Evolutionary conservation across 2,797 vertebrate genomes (phyloP).

Genomic region (Chelonia mydas): DNA sequence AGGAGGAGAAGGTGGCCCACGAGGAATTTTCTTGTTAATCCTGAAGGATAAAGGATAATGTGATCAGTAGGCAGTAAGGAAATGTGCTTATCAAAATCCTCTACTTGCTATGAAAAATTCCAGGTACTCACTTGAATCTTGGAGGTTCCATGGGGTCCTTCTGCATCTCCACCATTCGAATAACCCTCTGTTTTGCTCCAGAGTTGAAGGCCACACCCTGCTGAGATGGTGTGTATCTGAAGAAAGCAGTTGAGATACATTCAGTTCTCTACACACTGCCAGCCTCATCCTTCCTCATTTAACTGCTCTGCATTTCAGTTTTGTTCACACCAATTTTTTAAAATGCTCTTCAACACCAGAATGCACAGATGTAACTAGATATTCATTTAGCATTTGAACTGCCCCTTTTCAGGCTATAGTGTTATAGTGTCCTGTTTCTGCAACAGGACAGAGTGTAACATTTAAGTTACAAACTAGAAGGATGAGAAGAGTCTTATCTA

Average conservation of each 20-base stretch:
- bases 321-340: not conserved
- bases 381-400: not conserved
- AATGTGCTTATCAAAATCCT: conserved; percentile 4
- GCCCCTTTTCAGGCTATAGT: not conserved
- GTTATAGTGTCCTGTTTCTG: not conserved
- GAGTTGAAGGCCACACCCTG: conserved; percentile 99
- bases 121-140: conserved; percentile 91
- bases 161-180: conserved; percentile 99
- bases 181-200: conserved; percentile 97
- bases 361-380: not conserved
- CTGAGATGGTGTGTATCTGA: conserved; percentile 97
- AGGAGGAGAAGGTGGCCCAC: conserved; percentile 96
- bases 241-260: conserved; percentile 14
- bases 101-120: conserved; percentile 1
- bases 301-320: not conserved
- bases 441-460: not conserved
- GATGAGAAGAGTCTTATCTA: not conserved
- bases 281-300: not conserved
- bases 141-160: conserved; percentile 99
- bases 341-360: not conserved
- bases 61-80: not conserved
- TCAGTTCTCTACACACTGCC: conserved; percentile 24
- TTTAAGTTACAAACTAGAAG: not conserved
- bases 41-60: conserved; percentile 79
- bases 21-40: conserved; percentile 99